Base-by-base conservation (phyloP, 2,888 invertebrate species). In the Lepidonotus clava region DNA sequence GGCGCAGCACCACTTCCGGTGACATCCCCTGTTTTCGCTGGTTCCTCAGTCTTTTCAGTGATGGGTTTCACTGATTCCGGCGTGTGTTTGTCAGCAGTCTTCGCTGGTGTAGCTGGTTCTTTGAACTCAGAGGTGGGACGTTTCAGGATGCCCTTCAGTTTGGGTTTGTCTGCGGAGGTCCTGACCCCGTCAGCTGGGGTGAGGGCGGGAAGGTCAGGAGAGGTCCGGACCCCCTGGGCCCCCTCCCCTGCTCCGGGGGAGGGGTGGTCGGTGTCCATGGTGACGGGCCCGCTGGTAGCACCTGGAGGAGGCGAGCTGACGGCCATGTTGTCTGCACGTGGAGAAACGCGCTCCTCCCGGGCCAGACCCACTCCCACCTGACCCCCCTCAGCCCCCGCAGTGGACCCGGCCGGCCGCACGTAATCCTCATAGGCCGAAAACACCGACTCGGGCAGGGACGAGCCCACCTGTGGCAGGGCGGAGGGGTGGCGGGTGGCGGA, bases 371-470 rank as follows among this genome's bases (percentile, higher is more conserved):
- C 14, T 11, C 14, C 14, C 51, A 51, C 51, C 51, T 28, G 6
- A 40, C 36, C 76, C 1, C 18, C 38, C 40, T 28, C 76, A 28
- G 34, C 2, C 21, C 1, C 38, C 1, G n/a, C 36, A 4, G 14
- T 14, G 24, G 76, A 76, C 24, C 11, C 2, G 0, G n/a, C 76
- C 36, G 76, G 76, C 38, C 38, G 38, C 1, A 76, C 76, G 36
- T 76, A 76, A 38, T 76, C 76, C 4, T 76, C 76, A 40, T 76
- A 76, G n/a, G 76, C 76, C 24, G 76, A 76, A 1, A 6, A 21
- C 38, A 40, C 18, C 34, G 76, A 40, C 4, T 76, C 76, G 1
- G 61, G 61, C 2, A 61, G 1, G 38, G 76, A 76, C 76, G 76
- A 38, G 38, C 38, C 38, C 76, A 76, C 28, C 28, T 61, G 61